Evolutionary conservation across 2,888 invertebrate species (phyloP).

Genomic region (Quadriops clusia): DNA sequence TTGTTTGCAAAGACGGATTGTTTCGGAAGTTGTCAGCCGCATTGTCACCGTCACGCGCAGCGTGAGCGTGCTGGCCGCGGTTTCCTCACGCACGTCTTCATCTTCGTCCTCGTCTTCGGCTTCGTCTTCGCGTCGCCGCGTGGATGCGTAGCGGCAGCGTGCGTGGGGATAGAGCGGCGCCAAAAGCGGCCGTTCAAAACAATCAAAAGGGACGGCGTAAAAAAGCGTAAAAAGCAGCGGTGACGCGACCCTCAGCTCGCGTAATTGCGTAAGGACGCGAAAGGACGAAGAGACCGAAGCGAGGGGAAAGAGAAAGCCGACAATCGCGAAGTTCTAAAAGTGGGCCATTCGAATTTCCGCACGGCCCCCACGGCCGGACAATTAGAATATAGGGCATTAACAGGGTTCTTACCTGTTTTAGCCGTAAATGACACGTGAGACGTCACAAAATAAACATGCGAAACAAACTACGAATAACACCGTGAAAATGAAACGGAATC

Average conservation of each 20-base stretch:
- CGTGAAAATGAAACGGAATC: conserved; percentile 30
- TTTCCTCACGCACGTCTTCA: too few relatives aligned
- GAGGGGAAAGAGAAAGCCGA: conserved; percentile 17
- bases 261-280: not conserved
- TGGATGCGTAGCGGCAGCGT: conserved; percentile 23
- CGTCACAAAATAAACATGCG: conserved; percentile 32
- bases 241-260: too few relatives aligned
- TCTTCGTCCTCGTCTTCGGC: too few relatives aligned
- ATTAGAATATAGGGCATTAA: conserved; percentile 23
- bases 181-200: conserved; percentile 23
- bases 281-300: conserved; percentile 6
- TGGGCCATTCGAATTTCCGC: conserved; percentile 22
- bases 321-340: conserved; percentile 15
- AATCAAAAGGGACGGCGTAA: too few relatives aligned
- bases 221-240: too few relatives aligned
- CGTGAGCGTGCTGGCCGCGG: too few relatives aligned
- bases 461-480: conserved; percentile 27
- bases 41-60: too few relatives aligned
- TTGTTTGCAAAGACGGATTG: too few relatives aligned
- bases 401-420: conserved; percentile 36
- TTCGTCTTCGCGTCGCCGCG: too few relatives aligned
- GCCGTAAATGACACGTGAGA: conserved; percentile 24
- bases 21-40: too few relatives aligned
- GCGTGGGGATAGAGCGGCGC: conserved; percentile 28
- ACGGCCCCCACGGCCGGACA: conserved; percentile 13